Base-by-base conservation (phyloP, 1,140 invertebrate species). In the Galleria mellonella region DNA sequence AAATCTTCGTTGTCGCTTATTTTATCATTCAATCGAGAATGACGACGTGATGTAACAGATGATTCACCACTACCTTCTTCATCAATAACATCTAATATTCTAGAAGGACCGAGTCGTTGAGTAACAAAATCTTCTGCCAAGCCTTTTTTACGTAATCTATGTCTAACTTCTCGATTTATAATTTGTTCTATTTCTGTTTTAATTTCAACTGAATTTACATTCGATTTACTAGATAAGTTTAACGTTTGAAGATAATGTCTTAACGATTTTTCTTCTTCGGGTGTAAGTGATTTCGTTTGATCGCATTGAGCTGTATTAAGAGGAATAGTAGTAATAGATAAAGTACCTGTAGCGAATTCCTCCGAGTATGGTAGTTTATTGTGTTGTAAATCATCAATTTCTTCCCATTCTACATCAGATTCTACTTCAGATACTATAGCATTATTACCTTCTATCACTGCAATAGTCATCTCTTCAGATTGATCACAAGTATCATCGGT, bases 1-100 rank as follows among this genome's bases (percentile, higher is more conserved):
- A 86, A 51, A 42, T 86, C 83, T 29, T 86, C 83, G 55, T 50
- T 68, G 39, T 83, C 77, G 56, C 77, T 83, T 62, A 72, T 83
- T 43, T 72, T 79, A 23, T 84, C 81, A 57, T 62, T 82, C 45
- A 86, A 66, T 49, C 77, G 72, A 10, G 83, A 86, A 27, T 86
- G 83, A 14, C 83, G 66, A 35, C 78, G 61, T 8, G 83, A 83
- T 14, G 72, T 65, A 66, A 83, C 55, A 62, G 86, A 86, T 53
- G 90, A 82, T 75, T 91, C 73, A 47, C 74, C 63, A 86, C 87
- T 91, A 3, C 86, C 88, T 75, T 92, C 91, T 67, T 93, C 91
- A 56, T 90, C 88, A 57, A 93, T 93, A 1, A 92, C 91, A 48
- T 91, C 90, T 44, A 93, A 83, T 41, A 87, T 89, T 62, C 90